Percentiles rank a stretch among this genome's conserved stretches.
phyloP scores from a whole-genome alignment of 2,113 vertebrate genomes.

The Hippocampus mohnikei region DNA sequence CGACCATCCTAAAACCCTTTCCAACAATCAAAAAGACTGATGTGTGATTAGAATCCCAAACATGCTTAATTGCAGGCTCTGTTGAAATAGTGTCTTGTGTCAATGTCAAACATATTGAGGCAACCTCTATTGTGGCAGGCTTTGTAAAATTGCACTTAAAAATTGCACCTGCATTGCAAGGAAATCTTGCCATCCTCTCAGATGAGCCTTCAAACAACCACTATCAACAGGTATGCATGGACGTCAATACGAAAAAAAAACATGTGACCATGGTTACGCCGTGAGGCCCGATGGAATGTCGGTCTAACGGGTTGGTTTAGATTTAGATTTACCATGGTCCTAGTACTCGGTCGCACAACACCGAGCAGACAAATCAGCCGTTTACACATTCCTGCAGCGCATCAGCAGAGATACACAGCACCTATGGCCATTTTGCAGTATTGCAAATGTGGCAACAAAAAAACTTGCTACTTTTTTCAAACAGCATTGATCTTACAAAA shows the following conservation, averaged over 20 bases:
- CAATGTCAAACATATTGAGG: not conserved
- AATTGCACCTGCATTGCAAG: not conserved
- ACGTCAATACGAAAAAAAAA: constrained; percentile 7
- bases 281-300: constrained; percentile 27
- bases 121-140: not conserved
- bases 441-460: not conserved
- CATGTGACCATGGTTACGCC: constrained; percentile 5
- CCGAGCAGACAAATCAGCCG: constrained; percentile 24
- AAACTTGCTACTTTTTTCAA: not conserved
- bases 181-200: not conserved
- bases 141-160: not conserved
- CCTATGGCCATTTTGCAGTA: not conserved
- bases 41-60: not conserved
- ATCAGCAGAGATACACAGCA: constrained; percentile 35
- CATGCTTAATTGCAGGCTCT: not conserved
- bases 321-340: constrained; percentile 41
- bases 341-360: constrained; percentile 13
- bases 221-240: not conserved
- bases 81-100: not conserved
- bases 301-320: constrained; percentile 55
- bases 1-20: not conserved
- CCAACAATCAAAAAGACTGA: not conserved
- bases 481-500: not conserved
- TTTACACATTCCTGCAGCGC: constrained; percentile 50
- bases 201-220: not conserved